Percentiles rank a stretch among this genome's conserved stretches.
Conservation (phyloP, 2,797 vertebrate species). For the Gymnopithys bicolor region DNA sequence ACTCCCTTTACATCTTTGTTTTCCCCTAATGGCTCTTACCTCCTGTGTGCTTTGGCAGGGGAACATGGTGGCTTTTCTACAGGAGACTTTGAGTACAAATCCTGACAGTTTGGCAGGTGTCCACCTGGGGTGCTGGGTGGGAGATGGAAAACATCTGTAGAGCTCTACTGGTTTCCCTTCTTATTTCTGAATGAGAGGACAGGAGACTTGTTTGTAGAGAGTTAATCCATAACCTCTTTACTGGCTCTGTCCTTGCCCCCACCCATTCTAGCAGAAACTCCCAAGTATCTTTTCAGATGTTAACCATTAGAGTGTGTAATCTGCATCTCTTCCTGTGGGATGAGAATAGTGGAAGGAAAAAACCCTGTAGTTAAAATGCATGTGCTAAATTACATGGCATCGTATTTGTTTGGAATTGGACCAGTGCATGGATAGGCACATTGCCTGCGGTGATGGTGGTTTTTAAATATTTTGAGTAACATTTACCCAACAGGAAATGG, state of each 20-base stretch:
- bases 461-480: background rate
- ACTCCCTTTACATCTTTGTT: background rate
- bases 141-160: background rate
- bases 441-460: background rate
- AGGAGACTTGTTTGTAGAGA: background rate
- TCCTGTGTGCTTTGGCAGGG: background rate
- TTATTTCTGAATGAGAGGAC: background rate
- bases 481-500: background rate
- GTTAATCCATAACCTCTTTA: background rate
- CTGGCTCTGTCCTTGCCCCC: background rate
- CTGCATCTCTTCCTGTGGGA: background rate
- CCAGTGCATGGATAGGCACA: accelerated
- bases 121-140: background rate
- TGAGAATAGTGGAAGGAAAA: background rate
- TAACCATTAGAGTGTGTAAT: background rate
- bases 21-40: background rate
- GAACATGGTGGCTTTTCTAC: background rate
- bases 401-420: background rate
- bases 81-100: background rate
- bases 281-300: background rate
- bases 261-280: background rate
- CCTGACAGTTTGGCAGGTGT: background rate
- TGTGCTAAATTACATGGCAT: background rate
- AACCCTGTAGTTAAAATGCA: background rate
- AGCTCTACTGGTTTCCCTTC: background rate